Percentiles rank a stretch among this genome's conserved stretches.
These are phyloP conservation scores for Hypotaenidia okinawae DNA, from an alignment of 2,797 vertebrate genomes.

Conservation along the genomic window DNA sequence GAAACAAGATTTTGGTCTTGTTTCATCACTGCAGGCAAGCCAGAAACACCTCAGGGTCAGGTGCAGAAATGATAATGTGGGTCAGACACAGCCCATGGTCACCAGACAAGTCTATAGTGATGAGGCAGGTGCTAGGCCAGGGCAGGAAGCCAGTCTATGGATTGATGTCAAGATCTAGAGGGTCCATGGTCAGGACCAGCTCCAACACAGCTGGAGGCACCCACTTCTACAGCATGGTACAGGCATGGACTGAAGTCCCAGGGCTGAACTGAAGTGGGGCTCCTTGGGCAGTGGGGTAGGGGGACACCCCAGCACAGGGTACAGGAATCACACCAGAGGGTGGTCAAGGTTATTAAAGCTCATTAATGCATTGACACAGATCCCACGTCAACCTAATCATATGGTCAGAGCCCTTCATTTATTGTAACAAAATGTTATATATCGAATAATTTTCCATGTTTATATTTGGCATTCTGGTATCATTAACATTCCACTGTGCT, in stretches of 20 bases:
- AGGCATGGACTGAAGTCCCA: neutral
- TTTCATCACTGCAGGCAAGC: neutral
- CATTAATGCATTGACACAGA: neutral
- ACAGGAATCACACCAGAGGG: neutral
- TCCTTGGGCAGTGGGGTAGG: neutral
- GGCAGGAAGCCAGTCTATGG: neutral
- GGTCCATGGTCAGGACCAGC: neutral
- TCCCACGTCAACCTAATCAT: neutral
- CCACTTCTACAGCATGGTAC: neutral
- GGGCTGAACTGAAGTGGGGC: neutral
- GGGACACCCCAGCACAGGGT: neutral
- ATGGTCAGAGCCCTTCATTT: neutral
- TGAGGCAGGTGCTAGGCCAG: neutral
- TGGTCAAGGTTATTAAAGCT: neutral
- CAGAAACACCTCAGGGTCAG: neutral
- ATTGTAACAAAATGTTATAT: neutral
- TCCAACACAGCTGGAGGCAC: neutral
- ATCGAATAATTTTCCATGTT: neutral
- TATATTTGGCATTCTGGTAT: neutral
- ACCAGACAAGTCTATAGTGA: neutral
- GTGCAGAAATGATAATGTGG: neutral
- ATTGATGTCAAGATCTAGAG: neutral
- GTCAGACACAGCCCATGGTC: neutral
- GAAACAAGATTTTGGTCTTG: neutral
- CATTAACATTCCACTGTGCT: neutral